These are phyloP conservation scores for Vanacampus margaritifer DNA, from an alignment of 2,113 vertebrate genomes.

Conservation along the genomic window DNA sequence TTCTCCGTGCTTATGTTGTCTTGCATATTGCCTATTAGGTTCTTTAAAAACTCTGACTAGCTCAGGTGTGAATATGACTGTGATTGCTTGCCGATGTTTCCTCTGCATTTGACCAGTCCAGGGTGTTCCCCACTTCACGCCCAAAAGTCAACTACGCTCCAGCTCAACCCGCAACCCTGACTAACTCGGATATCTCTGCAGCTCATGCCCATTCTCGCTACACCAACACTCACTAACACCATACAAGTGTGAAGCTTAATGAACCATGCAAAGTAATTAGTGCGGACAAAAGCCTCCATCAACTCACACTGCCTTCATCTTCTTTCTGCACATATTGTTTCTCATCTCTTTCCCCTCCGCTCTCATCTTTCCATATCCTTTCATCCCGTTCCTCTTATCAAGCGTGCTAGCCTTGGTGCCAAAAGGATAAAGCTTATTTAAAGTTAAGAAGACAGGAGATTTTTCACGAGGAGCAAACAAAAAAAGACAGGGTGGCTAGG, in stretches of 20 bases:
- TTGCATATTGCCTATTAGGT: no score
- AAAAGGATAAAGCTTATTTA: conserved; percentile 29
- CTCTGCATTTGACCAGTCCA: background rate
- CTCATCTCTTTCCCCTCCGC: conserved; percentile 13
- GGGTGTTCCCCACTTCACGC: background rate
- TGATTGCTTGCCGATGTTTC: background rate
- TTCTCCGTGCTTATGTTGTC: no score
- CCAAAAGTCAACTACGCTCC: background rate
- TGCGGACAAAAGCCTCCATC: conserved; percentile 37
- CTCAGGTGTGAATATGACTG: no score
- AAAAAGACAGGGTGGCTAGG: conserved; percentile 8
- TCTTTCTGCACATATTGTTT: conserved; percentile 24
- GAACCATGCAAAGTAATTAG: conserved; percentile 58
- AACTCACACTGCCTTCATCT: conserved; percentile 23
- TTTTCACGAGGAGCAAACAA: conserved; percentile 36
- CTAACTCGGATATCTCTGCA: background rate
- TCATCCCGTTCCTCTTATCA: conserved; percentile 19
- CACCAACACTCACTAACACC: background rate
- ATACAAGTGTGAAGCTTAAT: conserved; percentile 35
- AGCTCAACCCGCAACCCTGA: background rate
- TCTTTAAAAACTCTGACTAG: no score
- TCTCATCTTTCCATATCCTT: conserved; percentile 13
- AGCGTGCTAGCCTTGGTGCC: conserved; percentile 10
- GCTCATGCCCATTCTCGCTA: background rate
- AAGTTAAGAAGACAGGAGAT: conserved; percentile 28